Evolutionary conservation across 2,888 invertebrate genomes (phyloP), one percentile per base, ranked within the genome.

Genomic region (Himalopsyche tibetana): DNA sequence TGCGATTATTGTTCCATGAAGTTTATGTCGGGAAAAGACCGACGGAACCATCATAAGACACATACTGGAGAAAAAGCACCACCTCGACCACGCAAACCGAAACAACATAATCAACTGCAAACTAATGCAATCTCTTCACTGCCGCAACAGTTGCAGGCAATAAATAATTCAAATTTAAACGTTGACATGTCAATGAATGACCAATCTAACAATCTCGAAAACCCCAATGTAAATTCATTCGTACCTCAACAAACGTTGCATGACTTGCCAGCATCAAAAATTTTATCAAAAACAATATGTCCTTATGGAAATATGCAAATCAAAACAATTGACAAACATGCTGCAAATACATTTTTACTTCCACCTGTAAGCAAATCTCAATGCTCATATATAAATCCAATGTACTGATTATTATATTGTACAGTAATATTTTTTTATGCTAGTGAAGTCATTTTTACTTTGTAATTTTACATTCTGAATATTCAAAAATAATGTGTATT

Each of bases 1-100:
- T 87, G 87, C 40, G 87, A 87, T 40, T 85, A 80, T 56, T 87
- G 87, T 55, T 83, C 85, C n/a, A 84, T 87, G 81, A 87, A 85
- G 42, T 88, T 88, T 42, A 89, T 92, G 4, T 92, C 92, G 0
- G 92, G 91, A 88, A 91, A 91, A 63, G 90, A 92, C 83, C 88
- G 92, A 85, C 90, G 90, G 1, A 93, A 92, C 28, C 93, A 93
- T 88, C 90, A 91, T 2, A 91, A 91, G 63, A 92, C 91, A 8
- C 93, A 93, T 87, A 93, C 93, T 0, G 93, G 83, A 74, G 85
- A 85, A 36, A 82, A 80, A 6, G 55, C 82, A 15, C 80, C 81
- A 8, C 63, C 81, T 38, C 40, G 55, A 19, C 82, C 55, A 36
- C 51, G 81, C 40, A 74, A 74, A 74, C 15, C 74, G 11, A 74